phyloP scores from a whole-genome alignment of 1,140 invertebrate species.

The Drosophila neocordata region DNA sequence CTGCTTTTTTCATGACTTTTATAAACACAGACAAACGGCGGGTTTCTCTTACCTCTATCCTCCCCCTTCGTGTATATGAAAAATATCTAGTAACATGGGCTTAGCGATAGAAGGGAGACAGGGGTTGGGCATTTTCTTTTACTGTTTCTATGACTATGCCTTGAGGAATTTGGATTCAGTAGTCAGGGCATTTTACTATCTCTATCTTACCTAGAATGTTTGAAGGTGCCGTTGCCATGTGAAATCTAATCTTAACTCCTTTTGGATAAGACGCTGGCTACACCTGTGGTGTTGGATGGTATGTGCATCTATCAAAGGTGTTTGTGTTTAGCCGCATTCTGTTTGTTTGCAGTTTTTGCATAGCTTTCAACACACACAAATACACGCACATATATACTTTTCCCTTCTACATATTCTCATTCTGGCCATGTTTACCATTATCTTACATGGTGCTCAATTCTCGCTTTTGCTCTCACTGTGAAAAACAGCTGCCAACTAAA shows the following conservation, averaged over 20 bases:
- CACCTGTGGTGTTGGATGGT: not conserved
- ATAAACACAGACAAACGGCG: constrained; percentile 54
- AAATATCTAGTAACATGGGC: not conserved
- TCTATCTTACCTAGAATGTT: too few relatives aligned
- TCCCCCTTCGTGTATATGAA: too few relatives aligned
- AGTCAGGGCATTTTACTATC: not conserved
- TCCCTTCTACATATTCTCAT: constrained; percentile 22
- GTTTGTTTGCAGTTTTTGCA: constrained; percentile 77
- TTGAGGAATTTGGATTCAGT: not conserved
- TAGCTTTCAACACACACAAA: constrained; percentile 58
- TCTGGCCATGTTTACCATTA: constrained; percentile 63
- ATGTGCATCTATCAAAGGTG: constrained; percentile 71
- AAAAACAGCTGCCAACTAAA: constrained; percentile 64
- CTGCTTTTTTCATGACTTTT: too few relatives aligned
- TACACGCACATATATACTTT: not conserved
- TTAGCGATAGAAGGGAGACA: not conserved
- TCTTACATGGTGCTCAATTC: constrained; percentile 55
- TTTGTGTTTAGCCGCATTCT: constrained; percentile 76
- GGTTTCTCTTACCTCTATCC: not conserved
- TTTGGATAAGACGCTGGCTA: not conserved
- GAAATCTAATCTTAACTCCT: not conserved
- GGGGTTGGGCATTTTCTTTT: constrained; percentile 11
- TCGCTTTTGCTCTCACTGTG: constrained; percentile 19
- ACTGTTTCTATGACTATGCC: not conserved
- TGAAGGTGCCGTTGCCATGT: too few relatives aligned